Conservation (phyloP, 2,113 vertebrate species). For the Damaliscus lunatus region DNA sequence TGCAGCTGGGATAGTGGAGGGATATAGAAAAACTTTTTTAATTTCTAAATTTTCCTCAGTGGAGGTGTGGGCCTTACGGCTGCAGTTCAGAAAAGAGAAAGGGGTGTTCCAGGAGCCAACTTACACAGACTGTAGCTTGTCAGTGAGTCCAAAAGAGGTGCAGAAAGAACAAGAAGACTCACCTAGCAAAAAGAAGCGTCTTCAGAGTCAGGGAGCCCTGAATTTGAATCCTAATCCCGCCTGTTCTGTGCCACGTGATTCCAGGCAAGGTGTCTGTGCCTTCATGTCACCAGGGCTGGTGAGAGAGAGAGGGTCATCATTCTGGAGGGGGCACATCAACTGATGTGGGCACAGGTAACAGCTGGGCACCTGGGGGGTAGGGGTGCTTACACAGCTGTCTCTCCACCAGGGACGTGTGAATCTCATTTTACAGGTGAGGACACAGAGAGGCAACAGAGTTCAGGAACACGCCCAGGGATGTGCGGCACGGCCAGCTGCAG, state of each 20-base stretch:
- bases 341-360: background rate
- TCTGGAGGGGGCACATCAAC: background rate
- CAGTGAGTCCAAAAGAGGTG: background rate
- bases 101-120: no score
- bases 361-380: background rate
- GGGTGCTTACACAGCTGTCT: background rate
- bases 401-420: background rate
- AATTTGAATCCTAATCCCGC: background rate
- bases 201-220: background rate
- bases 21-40: background rate
- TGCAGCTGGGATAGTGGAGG: no score
- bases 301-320: background rate
- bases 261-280: background rate
- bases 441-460: background rate
- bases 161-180: background rate
- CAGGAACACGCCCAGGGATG: background rate
- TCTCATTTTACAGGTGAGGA: background rate
- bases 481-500: background rate
- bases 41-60: background rate
- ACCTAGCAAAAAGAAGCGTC: background rate
- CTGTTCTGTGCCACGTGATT: background rate
- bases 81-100: background rate
- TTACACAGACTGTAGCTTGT: background rate
- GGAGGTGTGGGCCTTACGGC: fast-evolving
- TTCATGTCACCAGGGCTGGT: fast-evolving